Percentiles rank a stretch among this genome's conserved stretches.
Conservation (phyloP, 1,140 invertebrate species). For the Eriosoma lanigerum region DNA sequence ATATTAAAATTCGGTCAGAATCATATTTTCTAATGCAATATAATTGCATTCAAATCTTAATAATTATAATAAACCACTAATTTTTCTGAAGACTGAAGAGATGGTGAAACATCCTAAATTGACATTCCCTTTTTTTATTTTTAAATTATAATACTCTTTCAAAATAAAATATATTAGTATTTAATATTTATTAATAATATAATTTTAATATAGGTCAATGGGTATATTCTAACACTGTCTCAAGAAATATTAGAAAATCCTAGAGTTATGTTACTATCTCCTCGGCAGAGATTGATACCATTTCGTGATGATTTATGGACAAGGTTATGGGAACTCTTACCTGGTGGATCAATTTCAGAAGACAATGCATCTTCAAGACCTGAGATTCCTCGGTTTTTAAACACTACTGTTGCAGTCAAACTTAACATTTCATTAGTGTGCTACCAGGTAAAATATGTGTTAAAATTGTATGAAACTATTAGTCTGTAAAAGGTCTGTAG, state of each 20-base stretch:
- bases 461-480: background rate
- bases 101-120: too few relatives aligned
- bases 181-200: too few relatives aligned
- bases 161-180: too few relatives aligned
- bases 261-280: conserved; percentile 77
- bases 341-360: conserved; percentile 13
- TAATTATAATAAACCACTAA: too few relatives aligned
- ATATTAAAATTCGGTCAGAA: too few relatives aligned
- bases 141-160: too few relatives aligned
- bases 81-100: too few relatives aligned
- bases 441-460: conserved; percentile 65
- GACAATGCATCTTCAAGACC: conserved; percentile 66
- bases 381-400: conserved; percentile 66
- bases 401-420: conserved; percentile 72
- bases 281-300: conserved; percentile 75
- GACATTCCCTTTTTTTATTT: too few relatives aligned
- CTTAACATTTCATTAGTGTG: conserved; percentile 75
- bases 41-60: too few relatives aligned
- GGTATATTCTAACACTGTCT: conserved; percentile 29
- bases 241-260: conserved; percentile 76
- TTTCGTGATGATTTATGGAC: conserved; percentile 81
- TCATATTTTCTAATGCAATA: too few relatives aligned
- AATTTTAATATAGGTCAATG: conserved; percentile 17
- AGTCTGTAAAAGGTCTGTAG: too few relatives aligned
- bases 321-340: conserved; percentile 64